Evolutionary conservation across 2,113 vertebrate genomes (phyloP), one percentile per base, ranked within the genome.

Genomic region (Peromyscus leucopus): DNA sequence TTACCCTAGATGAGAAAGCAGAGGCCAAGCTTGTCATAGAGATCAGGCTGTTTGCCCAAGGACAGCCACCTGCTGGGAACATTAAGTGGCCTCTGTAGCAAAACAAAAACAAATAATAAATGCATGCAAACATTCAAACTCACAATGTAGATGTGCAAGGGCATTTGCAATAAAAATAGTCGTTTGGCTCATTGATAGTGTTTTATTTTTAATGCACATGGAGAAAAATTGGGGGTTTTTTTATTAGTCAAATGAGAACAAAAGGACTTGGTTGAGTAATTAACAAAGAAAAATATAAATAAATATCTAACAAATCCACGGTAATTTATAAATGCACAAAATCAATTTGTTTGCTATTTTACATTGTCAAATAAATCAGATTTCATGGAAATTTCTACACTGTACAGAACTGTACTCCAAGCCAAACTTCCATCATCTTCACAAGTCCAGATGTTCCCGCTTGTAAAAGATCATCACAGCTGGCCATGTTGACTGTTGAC

Each of bases 51-150:
- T 51, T 6, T 46, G 33, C 31, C 22, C 51, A 19, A 9, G 4
- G 15, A 7, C 28, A 85, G 33, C 0, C 19, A 84, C 15, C 39
- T 1, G 0, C 48, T 3, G 9, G 16, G 0, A 1, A 9, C 0
- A 19, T 15, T 31, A 80, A 91, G 21, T 12, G 84, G 21, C 36
- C n/a, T 36, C 16, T 33, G 28, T 31, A 39, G 22, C 12, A 33
- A 59, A 76, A 84, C 33, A 55, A 17, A 82, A 51, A 19, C 63
- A 67, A 59, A 13, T 12, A 24, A 31, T 12, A 57, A 36, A 33
- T 3, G 26, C 55, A 13, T 19, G 42, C 31, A 31, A 16, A 39
- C 28, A 31, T 36, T 21, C 4, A 28, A 7, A 87, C 36, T 48
- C 39, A 36, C 71, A 48, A 36, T 48, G 74, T 36, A 71, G 46